Evolutionary conservation across 1,140 invertebrate species (phyloP), one percentile per base, ranked within the genome.

Genomic region (Stenopsyche tienmushanensis): DNA sequence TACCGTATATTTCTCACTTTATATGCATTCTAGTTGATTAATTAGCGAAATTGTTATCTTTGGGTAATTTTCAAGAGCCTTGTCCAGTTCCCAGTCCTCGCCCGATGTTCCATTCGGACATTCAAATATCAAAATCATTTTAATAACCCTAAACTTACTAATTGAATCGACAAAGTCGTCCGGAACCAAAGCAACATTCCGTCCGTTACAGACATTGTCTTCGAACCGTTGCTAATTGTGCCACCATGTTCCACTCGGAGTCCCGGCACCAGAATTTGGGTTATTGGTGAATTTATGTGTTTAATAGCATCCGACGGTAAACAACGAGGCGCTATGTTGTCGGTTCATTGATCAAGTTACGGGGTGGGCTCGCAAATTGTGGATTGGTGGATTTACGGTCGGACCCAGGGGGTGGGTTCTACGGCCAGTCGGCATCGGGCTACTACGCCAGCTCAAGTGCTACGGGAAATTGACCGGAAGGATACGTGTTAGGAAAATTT

Each of bases 341-440:
- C 59, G 65, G 59, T 63, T 57, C 65, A 67, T 67, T 67, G 65
- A 67, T 67, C 65, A 67, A 54, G 59, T 63, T 62, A 67, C 60
- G 49, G 57, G 62, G 23, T 21, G 42, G 24, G 18, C 26, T 2
- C n/a, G 55, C 29, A 58, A 58, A 54, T 29, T 54, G 52, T 29
- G 20, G 52, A 54, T 54, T 25, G 52, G 52, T 25, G 52, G 25
- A 54, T 54, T 54, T 54, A 21, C 52, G 25, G 24, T 10, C 18
- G 52, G 47, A 21, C 47, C 47, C 47, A 42, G 18, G 41, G n/a
- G n/a, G n/a, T n/a, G n/a, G 41, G 41, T 42, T 13, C 41, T 3
- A 1, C 47, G 47, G 17, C 21, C 21, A 23, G n/a, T n/a, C n/a
- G n/a, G n/a, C n/a, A n/a, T n/a, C 47, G 47, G 15, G 47, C 15